A percentile compares a stretch with the other conserved stretches of the same genome.
Conservation (phyloP, 2,113 vertebrate species). For the Ceratotherium simum region DNA sequence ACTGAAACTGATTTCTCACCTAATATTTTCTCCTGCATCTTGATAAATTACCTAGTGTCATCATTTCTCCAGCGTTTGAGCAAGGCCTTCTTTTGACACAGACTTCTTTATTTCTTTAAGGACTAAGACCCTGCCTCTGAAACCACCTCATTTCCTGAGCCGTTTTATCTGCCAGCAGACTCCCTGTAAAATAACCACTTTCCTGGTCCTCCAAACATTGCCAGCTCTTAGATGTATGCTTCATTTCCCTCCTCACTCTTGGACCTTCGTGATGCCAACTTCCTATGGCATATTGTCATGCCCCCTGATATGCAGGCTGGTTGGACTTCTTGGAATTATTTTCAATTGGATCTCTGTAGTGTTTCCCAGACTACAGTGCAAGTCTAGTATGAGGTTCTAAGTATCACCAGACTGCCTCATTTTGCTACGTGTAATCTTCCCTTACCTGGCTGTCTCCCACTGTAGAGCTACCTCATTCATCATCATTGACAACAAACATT, state of each 20-base stretch:
- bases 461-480: background rate
- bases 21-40: background rate
- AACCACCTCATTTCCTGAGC: background rate
- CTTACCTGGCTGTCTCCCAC: background rate
- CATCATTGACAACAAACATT: background rate
- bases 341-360: background rate
- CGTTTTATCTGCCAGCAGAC: background rate
- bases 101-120: slow-evolving; percentile 7
- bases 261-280: background rate
- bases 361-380: background rate
- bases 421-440: background rate
- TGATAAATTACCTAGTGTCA: background rate
- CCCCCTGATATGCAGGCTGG: background rate
- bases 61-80: background rate
- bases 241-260: background rate
- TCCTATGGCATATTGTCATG: background rate
- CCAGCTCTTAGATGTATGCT: background rate
- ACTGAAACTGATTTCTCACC: background rate
- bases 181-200: background rate
- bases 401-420: background rate
- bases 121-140: background rate
- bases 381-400: background rate
- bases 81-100: background rate
- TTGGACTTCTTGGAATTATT: slow-evolving; percentile 8
- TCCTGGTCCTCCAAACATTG: background rate